Base-by-base conservation (phyloP, 2,797 vertebrate species). In the Chiroxiphia lanceolata region DNA sequence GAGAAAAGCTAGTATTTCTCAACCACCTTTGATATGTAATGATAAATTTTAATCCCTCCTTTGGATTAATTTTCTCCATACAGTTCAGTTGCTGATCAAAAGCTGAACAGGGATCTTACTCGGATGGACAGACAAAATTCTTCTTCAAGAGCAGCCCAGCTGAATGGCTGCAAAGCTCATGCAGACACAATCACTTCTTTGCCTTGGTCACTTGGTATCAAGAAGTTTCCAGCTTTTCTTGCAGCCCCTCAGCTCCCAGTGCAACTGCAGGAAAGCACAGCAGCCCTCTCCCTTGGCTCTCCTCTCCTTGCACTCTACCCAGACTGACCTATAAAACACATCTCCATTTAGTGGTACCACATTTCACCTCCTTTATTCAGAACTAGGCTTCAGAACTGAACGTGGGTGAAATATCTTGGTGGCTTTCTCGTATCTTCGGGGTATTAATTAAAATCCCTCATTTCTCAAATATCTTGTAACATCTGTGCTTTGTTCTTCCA, bases 401-500 rank as follows among this genome's bases (percentile, higher is more conserved):
- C 2, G 1, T 0, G 13, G 27, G 45, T 50, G 42, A 89, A 84
- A 38, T 22, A 40, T 11, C 40, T 88, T 51, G 61, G 87, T 88
- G 72, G 45, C 42, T 86, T 84, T 40, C 54, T 69, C 29, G 4
- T 40, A 51, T 93, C 67, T 86, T 94, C n/a, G 13, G 86, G 47
- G 63, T 65, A 88, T 84, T 72, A 72, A 93, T 92, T 85, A 89
- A 92, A 89, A 81, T 6, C 70, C 61, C 80, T 87, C 16, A 42
- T 76, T 95, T 90, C 67, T 63, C 81, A 79, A 87, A 13, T 77
- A 45, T 20, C 74, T 59, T 67, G 59, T 76, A 92, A 79, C 59
- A 74, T 84, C 70, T 67, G n/a, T 38, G 67, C 77, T 92, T 95
- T 84, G 54, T 65, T 94, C 83, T 89, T 95, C 70, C 88, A 87